Base-by-base conservation (phyloP, 2,113 vertebrate species). In the Sinocyclocheilus anshuiensis region DNA sequence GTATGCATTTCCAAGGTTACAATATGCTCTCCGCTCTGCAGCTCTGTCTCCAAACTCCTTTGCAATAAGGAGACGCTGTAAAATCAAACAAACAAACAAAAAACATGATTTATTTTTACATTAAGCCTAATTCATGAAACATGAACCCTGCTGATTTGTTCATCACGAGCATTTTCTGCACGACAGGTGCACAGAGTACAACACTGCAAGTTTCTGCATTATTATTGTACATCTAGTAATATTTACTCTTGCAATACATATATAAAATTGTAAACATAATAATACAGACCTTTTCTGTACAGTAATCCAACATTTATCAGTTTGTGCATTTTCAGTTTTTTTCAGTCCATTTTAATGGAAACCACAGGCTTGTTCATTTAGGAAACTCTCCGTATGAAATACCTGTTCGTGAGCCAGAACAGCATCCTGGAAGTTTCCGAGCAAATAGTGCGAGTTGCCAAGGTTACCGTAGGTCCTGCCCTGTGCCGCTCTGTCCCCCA, bases 31-130 rank as follows among this genome's bases (percentile, higher is more conserved):
- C 94, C 98, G 96, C 93, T 99, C 98, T 0, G 98, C 98, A 0
- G 97, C 96, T 92, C 93, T 95, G 90, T 99, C 98, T 65, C 98
- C 98, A 92, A 99, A 99, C 93, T 99, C 98, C 93, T 97, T 98
- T 53, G 98, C 98, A 90, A 99, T 96, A 26, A 97, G 95, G 55
- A 99, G 96, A 59, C 98, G 96, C 98, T 99, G 90, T 36, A 20
- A 65, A 92, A 42, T 42, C 42, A 74, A 33, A 15, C 55, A 84
- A 18, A 63, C 91, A 69, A 26, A 20, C 50, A 82, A 4, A 77
- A 13, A 77, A 15, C 5, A 10, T 29, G 12, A 13, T 74, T 53
- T 4, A 53, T 55, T 8, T 29, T 55, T 18, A 77, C 12, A 53
- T 20, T 36, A 71, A 18, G 55, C 55, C 18, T 57, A 22, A 59